These are phyloP conservation scores for Acomys russatus DNA, from an alignment of 2,797 vertebrate genomes.

Conservation along the genomic window DNA sequence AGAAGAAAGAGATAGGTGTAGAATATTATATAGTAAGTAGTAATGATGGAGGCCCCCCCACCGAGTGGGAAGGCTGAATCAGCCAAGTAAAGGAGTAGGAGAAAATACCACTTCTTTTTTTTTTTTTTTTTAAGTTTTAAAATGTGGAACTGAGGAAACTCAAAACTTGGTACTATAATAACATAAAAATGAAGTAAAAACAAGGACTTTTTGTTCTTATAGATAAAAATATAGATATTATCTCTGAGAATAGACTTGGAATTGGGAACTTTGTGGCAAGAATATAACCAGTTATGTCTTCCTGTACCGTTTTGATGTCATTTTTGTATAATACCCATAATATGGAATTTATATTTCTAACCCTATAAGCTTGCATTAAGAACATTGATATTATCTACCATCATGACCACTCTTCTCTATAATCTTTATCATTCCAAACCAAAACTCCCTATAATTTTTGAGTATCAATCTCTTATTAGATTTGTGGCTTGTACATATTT, in stretches of 20 bases:
- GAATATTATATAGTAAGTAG: not conserved
- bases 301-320: not conserved
- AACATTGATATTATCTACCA: not conserved
- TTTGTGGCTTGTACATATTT: not conserved
- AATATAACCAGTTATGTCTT: not conserved
- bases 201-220: slow-evolving; percentile 26
- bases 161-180: not conserved
- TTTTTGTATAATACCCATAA: slow-evolving; percentile 17
- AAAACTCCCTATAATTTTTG: slow-evolving; percentile 10
- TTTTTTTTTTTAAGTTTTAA: not conserved
- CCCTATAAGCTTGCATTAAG: slow-evolving; percentile 16
- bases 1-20: not conserved
- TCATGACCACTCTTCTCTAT: not conserved
- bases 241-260: not conserved
- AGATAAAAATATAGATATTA: slow-evolving; percentile 32
- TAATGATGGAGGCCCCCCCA: not conserved
- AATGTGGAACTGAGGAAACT: not conserved
- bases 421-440: slow-evolving; percentile 16
- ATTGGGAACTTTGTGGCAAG: slow-evolving; percentile 8
- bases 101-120: not conserved
- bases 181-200: slow-evolving; percentile 38
- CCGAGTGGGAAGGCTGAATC: not conserved
- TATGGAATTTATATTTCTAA: not conserved
- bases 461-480: slow-evolving; percentile 22
- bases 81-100: not conserved